phyloP scores from a whole-genome alignment of 1,140 invertebrate species.

The Psix sp. region DNA sequence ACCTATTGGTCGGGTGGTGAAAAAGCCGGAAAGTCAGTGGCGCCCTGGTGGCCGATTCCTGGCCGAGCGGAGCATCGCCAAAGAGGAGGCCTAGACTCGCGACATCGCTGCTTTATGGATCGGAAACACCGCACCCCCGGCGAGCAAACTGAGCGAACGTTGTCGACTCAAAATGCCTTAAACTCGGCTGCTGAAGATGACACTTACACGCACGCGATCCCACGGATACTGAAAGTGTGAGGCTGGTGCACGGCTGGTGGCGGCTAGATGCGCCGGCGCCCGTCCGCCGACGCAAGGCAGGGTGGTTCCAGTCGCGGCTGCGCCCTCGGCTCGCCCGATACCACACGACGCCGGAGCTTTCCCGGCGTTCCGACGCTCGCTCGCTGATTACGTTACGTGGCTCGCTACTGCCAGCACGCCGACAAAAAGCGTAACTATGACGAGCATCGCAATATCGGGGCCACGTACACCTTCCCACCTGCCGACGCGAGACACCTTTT shows the following conservation, averaged over 20 bases:
- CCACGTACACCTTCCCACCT: no score
- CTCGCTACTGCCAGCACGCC: constrained; percentile 28
- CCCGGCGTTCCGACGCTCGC: constrained; percentile 12
- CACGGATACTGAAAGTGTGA: constrained; percentile 20
- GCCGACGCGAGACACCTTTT: no score
- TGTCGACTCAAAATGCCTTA: background rate
- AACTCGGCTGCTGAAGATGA: constrained; percentile 6
- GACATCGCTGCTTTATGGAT: background rate
- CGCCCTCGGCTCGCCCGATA: constrained; percentile 30
- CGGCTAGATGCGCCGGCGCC: background rate
- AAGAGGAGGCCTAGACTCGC: no score
- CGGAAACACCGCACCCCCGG: constrained; percentile 1
- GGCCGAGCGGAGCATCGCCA: background rate
- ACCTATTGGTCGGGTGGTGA: no score
- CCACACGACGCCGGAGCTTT: constrained; percentile 14
- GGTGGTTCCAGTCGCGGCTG: constrained; percentile 43
- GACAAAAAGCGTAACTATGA: constrained; percentile 28
- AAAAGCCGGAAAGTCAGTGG: constrained; percentile 12
- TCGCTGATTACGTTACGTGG: constrained; percentile 33
- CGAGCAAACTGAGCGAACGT: background rate
- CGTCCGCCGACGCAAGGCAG: no score
- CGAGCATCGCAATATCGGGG: constrained; percentile 2
- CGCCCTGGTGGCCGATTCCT: constrained; percentile 1
- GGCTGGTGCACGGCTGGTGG: background rate
- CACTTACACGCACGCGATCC: no score